Evolutionary conservation across 2,888 invertebrate species (phyloP), one percentile per base, ranked within the genome.

Genomic region (Coleophora flavipennella): DNA sequence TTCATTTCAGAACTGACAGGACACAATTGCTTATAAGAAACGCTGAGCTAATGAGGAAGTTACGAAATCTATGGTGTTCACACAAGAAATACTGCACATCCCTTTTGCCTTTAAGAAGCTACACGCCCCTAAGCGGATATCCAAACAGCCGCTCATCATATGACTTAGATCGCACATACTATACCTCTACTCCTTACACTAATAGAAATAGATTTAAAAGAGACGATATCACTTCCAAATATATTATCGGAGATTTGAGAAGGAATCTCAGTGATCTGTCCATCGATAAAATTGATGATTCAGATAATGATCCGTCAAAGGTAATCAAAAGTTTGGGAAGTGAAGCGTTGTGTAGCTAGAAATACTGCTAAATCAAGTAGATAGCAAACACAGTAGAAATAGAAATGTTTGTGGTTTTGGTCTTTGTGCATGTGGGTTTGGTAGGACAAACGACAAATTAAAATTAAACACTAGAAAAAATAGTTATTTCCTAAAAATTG

Each of bases 21-120:
- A 70, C 79, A 63, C 86, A 85, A 65, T 83, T 89, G 76, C 86
- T 85, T 75, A 83, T 78, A 70, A 87, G 88, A 68, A 89, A 89
- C 69, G 74, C 77, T 57, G 87, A 88, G 57, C 80, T 89, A 61
- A 86, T 88, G 84, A 79, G 83, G 68, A 87, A 88, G 68, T 83
- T 89, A 54, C 83, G 86, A 62, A 85, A 79, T 52, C 68, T 89
- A 46, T 89, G 89, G 88, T 83, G 76, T 62, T 87, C 86, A 64
- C 87, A 88, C 77, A 88, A 88, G 67, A 86, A 87, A 54, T 84
- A 85, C 64, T 85, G 85, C 77, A 77, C 74, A 49, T 63, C 68
- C 33, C 62, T 76, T 40, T 63, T 69, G 50, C 75, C 73, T 36
- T 67, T 61, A 44, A 57, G 79, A 57, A 77, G 73, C 46, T 75